Evolutionary conservation across 2,113 vertebrate genomes (phyloP).

Genomic region (Psittacula cyanocephala): DNA sequence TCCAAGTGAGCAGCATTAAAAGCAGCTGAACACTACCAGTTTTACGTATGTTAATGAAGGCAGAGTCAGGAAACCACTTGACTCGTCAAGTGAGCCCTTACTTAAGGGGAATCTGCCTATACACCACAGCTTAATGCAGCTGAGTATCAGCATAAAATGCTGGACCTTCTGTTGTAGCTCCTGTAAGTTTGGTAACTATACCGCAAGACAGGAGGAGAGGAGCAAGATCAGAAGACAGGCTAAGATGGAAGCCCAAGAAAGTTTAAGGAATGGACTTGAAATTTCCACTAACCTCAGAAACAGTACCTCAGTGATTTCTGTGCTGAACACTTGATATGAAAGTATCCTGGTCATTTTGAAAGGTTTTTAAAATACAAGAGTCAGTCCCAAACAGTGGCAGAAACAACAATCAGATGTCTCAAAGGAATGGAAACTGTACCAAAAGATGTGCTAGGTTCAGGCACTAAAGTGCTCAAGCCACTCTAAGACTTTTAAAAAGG

Average conservation of each 20-base stretch:
- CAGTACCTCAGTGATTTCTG: background rate
- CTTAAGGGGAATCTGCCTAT: background rate
- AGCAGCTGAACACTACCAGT: background rate
- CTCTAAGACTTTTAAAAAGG: background rate
- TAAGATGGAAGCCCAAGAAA: background rate
- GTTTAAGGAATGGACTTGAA: background rate
- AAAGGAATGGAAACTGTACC: background rate
- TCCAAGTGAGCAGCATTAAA: background rate
- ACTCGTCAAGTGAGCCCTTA: background rate
- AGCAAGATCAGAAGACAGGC: background rate
- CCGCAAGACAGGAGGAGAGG: background rate
- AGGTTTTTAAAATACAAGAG: background rate
- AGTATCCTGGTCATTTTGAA: background rate
- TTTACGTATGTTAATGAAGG: background rate
- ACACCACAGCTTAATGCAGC: background rate
- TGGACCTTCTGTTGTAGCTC: background rate
- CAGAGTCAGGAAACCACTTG: background rate
- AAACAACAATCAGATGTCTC: background rate
- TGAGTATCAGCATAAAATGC: background rate
- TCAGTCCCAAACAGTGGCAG: background rate
- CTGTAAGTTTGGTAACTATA: accelerated
- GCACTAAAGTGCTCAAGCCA: background rate
- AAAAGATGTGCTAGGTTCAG: background rate
- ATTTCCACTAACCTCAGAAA: background rate
- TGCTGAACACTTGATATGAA: background rate